These are phyloP conservation scores for Tridacna crocea DNA, from an alignment of 2,888 invertebrate species.

Conservation along the genomic window DNA sequence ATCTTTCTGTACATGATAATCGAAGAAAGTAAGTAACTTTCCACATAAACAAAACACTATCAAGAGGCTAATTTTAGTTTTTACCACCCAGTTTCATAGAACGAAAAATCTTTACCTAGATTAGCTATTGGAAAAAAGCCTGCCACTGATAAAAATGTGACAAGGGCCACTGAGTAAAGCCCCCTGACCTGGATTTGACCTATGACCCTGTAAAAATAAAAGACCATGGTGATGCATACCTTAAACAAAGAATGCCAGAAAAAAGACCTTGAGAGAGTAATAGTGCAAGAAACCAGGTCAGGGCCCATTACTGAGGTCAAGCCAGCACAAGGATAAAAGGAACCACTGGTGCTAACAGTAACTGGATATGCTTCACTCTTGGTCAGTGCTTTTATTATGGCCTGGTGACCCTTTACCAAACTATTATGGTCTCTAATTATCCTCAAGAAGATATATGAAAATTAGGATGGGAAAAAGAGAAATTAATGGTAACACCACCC, in stretches of 20 bases:
- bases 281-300: constrained; percentile 13
- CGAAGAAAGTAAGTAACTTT: no score
- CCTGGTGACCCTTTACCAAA: neutral
- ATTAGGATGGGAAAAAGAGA: no score
- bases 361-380: neutral
- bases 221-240: constrained; percentile 8
- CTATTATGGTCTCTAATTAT: neutral
- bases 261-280: neutral
- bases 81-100: no score
- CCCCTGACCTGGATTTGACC: neutral
- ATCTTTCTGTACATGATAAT: no score
- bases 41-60: no score
- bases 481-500: no score
- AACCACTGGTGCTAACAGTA: neutral
- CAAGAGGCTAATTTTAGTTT: no score
- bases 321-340: constrained; percentile 1
- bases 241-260: constrained; percentile 2
- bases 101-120: no score
- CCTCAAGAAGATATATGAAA: no score
- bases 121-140: neutral
- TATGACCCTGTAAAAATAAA: neutral
- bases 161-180: neutral
- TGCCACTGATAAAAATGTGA: neutral
- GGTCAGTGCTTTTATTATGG: neutral
- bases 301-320: neutral